These are phyloP conservation scores for honey bee (Apis mellifera) DNA, from an alignment of 1,140 invertebrate species.

Conservation along the genomic window Amel_HAv3.1 CM009944.2:10547501-10548000, in stretches of 20 bases:
- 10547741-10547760: no score
- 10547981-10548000: not conserved
- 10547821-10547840: not conserved
- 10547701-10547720: not conserved
- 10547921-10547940: no score
- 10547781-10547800: not conserved
- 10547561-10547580: constrained; percentile 63
- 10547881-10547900: no score
- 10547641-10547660: constrained; percentile 2
- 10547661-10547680: constrained; percentile 7
- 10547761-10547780: not conserved
- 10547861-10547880: no score
- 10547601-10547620: constrained; percentile 42
- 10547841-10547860: not conserved
- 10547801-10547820: not conserved
- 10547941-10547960: no score
- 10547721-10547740: no score
- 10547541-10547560: constrained; percentile 74
- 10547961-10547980: not conserved
- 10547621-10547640: not conserved
- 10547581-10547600: constrained; percentile 65
- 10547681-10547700: not conserved
- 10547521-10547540: constrained; percentile 81
- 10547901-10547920: not conserved
- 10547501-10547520: constrained; percentile 82